phyloP scores from a whole-genome alignment of 2,888 invertebrate species.

The Nysson spinosus region DNA sequence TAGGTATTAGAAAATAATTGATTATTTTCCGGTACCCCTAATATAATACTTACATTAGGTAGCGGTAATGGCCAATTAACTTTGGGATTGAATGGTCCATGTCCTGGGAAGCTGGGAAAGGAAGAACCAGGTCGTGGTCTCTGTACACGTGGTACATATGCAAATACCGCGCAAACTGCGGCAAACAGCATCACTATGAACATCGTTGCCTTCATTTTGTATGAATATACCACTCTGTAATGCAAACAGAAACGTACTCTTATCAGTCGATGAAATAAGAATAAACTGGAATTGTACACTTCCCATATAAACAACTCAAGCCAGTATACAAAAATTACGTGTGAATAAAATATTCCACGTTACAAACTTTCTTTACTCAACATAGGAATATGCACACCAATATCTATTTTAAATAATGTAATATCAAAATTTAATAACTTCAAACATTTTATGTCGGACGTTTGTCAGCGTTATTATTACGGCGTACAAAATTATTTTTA shows the following conservation, averaged over 20 bases:
- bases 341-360: too few species aligned
- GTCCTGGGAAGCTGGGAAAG: slow-evolving; percentile 20
- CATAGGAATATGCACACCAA: too few species aligned
- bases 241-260: background rate
- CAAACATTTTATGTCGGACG: too few species aligned
- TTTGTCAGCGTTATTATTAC: too few species aligned
- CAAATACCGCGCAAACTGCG: slow-evolving; percentile 29
- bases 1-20: too few species aligned
- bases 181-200: slow-evolving; percentile 30
- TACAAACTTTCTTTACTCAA: too few species aligned
- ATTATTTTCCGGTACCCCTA: too few species aligned
- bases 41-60: slow-evolving; percentile 17
- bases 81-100: slow-evolving; percentile 40
- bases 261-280: background rate
- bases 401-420: too few species aligned
- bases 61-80: slow-evolving; percentile 6
- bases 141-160: slow-evolving; percentile 14
- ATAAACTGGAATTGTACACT: background rate
- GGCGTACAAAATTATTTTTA: too few species aligned
- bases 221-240: slow-evolving; percentile 14
- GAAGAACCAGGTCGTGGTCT: slow-evolving; percentile 1
- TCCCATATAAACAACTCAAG: background rate
- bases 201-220: slow-evolving; percentile 24
- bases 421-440: too few species aligned
- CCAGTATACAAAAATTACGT: too few species aligned